Evolutionary conservation across 64 coral and sea anemone genomes (phyloP).

Genomic region (Hydrozoanthus tunicans): DNA sequence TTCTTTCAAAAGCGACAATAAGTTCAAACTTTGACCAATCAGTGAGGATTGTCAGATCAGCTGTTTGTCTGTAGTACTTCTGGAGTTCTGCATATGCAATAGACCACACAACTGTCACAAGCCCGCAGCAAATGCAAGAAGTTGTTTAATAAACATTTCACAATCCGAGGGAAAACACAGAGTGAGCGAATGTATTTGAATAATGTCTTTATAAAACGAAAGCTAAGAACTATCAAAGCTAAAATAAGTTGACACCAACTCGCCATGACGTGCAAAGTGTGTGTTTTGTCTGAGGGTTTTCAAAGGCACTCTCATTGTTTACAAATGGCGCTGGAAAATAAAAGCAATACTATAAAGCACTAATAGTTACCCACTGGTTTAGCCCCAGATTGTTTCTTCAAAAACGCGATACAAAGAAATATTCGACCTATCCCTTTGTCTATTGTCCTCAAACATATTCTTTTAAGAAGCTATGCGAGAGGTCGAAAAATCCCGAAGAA

Average conservation of each 20-base stretch:
- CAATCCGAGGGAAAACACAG: too few relatives aligned
- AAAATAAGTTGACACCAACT: not conserved
- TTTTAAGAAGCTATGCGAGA: not conserved
- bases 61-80: not conserved
- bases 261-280: not conserved
- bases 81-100: too few relatives aligned
- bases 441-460: too few relatives aligned
- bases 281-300: constrained; percentile 32
- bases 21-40: constrained; percentile 8
- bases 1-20: not conserved
- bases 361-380: not conserved
- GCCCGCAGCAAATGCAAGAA: too few relatives aligned
- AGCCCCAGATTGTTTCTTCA: not conserved
- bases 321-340: not conserved
- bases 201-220: too few relatives aligned
- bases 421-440: too few relatives aligned
- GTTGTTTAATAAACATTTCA: too few relatives aligned
- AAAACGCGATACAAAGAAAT: too few relatives aligned
- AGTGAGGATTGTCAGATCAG: not conserved
- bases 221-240: not conserved
- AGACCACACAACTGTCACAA: not conserved
- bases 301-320: constrained; percentile 28
- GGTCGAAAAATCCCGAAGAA: not conserved
- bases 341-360: not conserved
- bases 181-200: too few relatives aligned